Base-by-base conservation (phyloP, 2,888 invertebrate species). In the Clanis bilineata region DNA sequence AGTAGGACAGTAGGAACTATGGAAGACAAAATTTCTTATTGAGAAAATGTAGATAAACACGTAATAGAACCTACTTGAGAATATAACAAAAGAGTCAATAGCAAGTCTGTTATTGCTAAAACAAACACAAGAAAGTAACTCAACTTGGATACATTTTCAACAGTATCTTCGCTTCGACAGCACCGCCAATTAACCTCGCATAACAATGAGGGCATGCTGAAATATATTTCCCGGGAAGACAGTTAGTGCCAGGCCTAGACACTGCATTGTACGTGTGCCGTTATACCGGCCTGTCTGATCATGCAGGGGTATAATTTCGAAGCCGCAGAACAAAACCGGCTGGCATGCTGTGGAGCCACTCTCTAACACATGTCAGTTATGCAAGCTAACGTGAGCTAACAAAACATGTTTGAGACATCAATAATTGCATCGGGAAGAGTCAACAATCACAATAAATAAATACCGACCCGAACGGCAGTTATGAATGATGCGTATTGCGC, bases 211-310 rank as follows among this genome's bases (percentile, higher is more conserved):
- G 25, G 12, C 18, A 51, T 28, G 15, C 10, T 10, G 28, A 4
- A 28, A 51, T 15, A 51, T 32, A 51, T 18, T 45, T 41, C 23
- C n/a, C n/a, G 9, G 5, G 32, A 10, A 25, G 18, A 51, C 32
- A 51, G 28, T 51, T 32, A 51, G 51, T 28, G 18, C 23, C 25
- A 45, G 25, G n/a, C 23, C 32, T 51, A 51, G 51, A 15, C 51
- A 32, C 28, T 18, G 51, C 18, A 51, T 18, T 51, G 51, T 51
- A 58, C 22, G 47, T 57, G 62, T 71, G 59, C 79, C 79, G 79
- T 78, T 78, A 76, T 51, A 18, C 68, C 56, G 64, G 69, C 68
- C 66, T 41, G 56, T 36, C 69, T 71, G 66, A 79, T 76, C 76
- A 73, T 66, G 67, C 65, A 66, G 70, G 59, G 58, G 65, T 66